A percentile compares a stretch with the other conserved stretches of the same genome.
These are phyloP conservation scores for Anarhynchus alexandrinus DNA, from an alignment of 2,113 vertebrate species.

Conservation along the genomic window DNA sequence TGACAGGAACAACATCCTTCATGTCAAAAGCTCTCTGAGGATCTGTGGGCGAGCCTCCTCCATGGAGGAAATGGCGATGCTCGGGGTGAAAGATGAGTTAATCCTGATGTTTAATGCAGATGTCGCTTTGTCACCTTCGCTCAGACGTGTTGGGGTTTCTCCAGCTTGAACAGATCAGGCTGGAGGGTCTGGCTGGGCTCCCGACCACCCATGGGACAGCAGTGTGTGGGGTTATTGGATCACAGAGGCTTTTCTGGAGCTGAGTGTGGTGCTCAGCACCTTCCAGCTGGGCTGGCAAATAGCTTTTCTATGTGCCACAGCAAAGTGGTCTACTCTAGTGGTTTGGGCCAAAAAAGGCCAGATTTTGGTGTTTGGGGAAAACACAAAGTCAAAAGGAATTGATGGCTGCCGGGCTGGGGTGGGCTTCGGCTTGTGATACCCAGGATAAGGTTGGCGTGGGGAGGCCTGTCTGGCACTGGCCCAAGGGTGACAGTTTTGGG, in stretches of 20 bases:
- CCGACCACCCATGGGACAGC: not conserved
- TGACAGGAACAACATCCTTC: not conserved
- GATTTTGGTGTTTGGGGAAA: not conserved
- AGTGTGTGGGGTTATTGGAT: not conserved
- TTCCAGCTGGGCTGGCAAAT: not conserved
- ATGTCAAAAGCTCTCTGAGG: not conserved
- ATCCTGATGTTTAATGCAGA: not conserved
- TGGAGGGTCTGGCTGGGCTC: not conserved
- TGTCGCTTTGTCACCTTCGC: not conserved
- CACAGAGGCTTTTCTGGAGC: not conserved
- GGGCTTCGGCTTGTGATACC: not conserved
- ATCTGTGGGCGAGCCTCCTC: not conserved
- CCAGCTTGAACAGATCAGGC: not conserved
- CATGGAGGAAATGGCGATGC: fast-evolving
- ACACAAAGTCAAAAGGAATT: not conserved
- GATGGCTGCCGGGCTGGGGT: not conserved
- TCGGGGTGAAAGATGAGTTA: not conserved
- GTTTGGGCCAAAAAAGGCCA: not conserved
- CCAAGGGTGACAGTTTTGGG: not conserved
- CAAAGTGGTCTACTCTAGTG: not conserved
- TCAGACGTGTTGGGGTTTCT: fast-evolving
- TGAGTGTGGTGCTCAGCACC: not conserved
- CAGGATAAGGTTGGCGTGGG: not conserved
- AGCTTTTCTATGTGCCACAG: not conserved
- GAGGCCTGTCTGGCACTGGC: not conserved